Evolutionary conservation across 2,113 vertebrate species (phyloP).

Genomic region (Petromus typicus): DNA sequence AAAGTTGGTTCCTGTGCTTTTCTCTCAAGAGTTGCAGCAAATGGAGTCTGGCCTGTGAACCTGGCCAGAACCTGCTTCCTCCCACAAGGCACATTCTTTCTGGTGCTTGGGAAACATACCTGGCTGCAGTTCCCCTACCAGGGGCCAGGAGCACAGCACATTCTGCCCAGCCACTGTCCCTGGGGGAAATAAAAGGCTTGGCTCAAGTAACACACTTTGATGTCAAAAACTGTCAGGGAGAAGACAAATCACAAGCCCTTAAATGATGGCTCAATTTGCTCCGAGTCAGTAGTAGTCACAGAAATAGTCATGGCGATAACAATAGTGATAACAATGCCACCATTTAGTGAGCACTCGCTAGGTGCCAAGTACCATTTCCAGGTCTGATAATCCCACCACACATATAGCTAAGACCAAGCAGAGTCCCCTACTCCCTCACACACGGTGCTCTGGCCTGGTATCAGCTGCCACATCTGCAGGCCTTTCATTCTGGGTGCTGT

Average conservation of each 20-base stretch:
- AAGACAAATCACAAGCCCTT: neutral
- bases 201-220: slow-evolving; percentile 10
- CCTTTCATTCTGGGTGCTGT: neutral
- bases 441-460: neutral
- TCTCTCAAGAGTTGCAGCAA: slow-evolving; percentile 30
- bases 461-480: accelerated
- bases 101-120: slow-evolving; percentile 62
- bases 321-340: neutral
- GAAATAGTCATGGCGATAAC: neutral
- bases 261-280: neutral
- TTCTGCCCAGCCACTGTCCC: slow-evolving; percentile 5
- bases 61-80: slow-evolving; percentile 44
- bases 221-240: neutral
- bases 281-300: neutral
- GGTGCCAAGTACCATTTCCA: neutral
- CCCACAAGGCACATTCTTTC: slow-evolving; percentile 62
- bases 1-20: neutral
- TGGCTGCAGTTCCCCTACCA: slow-evolving; percentile 9
- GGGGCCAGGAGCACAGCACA: neutral
- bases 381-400: neutral
- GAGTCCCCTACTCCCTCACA: neutral
- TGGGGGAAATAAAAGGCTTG: neutral
- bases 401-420: too few relatives aligned
- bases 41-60: neutral
- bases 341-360: neutral